A percentile compares a stretch with the other conserved stretches of the same genome.
Conservation (phyloP, 1,140 invertebrate species). For the Pollicipes pollicipes region DNA sequence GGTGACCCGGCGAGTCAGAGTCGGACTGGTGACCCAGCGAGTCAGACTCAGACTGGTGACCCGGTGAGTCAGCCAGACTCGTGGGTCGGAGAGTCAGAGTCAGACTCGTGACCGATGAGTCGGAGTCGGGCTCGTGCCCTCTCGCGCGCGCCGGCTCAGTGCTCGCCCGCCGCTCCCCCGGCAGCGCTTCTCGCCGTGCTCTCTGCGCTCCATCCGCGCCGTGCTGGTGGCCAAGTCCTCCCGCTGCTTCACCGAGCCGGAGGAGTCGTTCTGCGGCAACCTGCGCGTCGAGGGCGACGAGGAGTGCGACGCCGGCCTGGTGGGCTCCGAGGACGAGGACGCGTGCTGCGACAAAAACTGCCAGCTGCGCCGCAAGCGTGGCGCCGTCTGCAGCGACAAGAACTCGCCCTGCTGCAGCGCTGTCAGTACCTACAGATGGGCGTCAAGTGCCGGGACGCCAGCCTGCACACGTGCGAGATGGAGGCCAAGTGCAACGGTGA, state of each 20-base stretch:
- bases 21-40: no score
- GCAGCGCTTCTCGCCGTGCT: conserved; percentile 86
- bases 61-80: no score
- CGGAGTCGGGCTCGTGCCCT: no score
- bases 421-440: conserved; percentile 58
- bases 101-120: no score
- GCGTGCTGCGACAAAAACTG: conserved; percentile 83
- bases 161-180: conserved; percentile 12
- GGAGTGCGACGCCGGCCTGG: conserved; percentile 81
- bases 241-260: conserved; percentile 79
- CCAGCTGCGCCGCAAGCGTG: conserved; percentile 46
- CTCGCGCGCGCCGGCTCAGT: no score
- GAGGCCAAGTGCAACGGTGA: conserved; percentile 32
- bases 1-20: no score
- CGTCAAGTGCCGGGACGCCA: conserved; percentile 65
- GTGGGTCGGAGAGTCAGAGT: no score
- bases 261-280: conserved; percentile 88
- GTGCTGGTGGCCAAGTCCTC: conserved; percentile 80
- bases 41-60: no score
- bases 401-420: conserved; percentile 82
- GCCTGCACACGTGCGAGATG: conserved; percentile 74
- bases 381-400: conserved; percentile 78
- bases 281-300: conserved; percentile 80
- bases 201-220: conserved; percentile 73
- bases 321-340: conserved; percentile 79